phyloP scores from a whole-genome alignment of 2,888 invertebrate genomes.

The Neuroscelio doddi region DNA sequence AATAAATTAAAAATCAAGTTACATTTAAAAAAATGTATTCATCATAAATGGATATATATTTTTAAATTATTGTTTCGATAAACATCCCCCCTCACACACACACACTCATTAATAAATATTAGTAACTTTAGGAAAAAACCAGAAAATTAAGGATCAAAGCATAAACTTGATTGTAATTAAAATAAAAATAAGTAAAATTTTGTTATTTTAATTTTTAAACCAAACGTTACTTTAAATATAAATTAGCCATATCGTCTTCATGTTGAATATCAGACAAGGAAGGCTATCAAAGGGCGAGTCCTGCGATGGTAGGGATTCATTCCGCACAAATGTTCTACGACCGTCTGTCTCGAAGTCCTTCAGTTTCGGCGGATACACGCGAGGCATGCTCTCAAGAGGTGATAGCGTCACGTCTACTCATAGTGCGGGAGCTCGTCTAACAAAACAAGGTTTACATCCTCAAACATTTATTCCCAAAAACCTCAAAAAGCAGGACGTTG shows the following conservation, averaged over 20 bases:
- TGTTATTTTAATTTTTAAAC: no score
- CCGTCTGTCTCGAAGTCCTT: slow-evolving; percentile 85
- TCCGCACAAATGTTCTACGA: slow-evolving; percentile 70
- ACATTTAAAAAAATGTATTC: no score
- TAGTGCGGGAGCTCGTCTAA: slow-evolving; percentile 79
- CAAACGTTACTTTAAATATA: background rate
- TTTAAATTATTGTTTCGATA: no score
- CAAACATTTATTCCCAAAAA: no score
- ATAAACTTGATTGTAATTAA: slow-evolving; percentile 6
- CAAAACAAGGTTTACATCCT: slow-evolving; percentile 83
- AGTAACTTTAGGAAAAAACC: no score
- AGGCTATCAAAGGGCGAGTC: slow-evolving; percentile 73
- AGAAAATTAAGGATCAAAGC: no score
- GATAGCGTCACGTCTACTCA: slow-evolving; percentile 80
- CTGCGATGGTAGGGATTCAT: slow-evolving; percentile 72
- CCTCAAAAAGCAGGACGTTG: no score
- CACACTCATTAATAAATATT: no score
- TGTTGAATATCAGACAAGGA: slow-evolving; percentile 59
- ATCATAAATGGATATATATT: no score
- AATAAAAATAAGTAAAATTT: slow-evolving; percentile 5
- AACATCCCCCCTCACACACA: no score
- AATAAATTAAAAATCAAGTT: no score
- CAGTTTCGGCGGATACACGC: slow-evolving; percentile 90
- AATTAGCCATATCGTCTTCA: background rate
- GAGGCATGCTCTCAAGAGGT: slow-evolving; percentile 75